Percentiles rank a stretch among this genome's conserved stretches.
phyloP scores from a whole-genome alignment of 2,797 vertebrate species.

The Microctenopoma steveboyesi region DNA sequence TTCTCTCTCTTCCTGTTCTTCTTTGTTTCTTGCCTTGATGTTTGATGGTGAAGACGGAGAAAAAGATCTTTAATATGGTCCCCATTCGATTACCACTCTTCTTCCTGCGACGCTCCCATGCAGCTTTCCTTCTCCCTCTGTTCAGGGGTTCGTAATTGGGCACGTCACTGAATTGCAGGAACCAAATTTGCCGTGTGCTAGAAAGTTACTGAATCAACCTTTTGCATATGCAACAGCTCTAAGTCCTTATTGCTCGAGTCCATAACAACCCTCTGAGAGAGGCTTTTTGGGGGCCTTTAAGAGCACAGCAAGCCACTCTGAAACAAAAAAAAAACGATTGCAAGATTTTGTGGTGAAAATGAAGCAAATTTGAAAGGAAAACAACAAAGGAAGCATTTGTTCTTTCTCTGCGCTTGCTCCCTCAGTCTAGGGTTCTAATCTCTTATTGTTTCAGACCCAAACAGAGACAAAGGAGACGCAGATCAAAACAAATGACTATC shows the following conservation, averaged over 20 bases:
- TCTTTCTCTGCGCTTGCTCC: constrained; percentile 70
- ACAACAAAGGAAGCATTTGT: constrained; percentile 77
- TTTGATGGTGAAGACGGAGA: constrained; percentile 66
- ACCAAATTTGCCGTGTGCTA: constrained; percentile 57
- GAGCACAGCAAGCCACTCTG: constrained; percentile 75
- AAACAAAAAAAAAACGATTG: constrained; percentile 60
- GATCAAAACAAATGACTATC: constrained; percentile 89
- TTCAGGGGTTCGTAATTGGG: constrained; percentile 70
- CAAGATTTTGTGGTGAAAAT: constrained; percentile 67
- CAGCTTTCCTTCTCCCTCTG: constrained; percentile 36
- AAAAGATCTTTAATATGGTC: constrained; percentile 68
- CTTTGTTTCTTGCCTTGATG: constrained; percentile 78
- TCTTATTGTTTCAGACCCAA: constrained; percentile 83
- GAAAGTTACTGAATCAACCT: constrained; percentile 54
- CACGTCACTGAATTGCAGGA: constrained; percentile 64
- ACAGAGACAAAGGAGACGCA: constrained; percentile 85
- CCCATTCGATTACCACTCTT: constrained; percentile 60
- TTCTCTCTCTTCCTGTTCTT: constrained; percentile 68
- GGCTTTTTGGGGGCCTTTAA: constrained; percentile 66
- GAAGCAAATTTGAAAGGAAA: constrained; percentile 73
- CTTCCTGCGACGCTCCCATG: constrained; percentile 47
- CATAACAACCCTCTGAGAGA: constrained; percentile 67
- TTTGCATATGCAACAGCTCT: constrained; percentile 55
- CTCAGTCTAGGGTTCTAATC: constrained; percentile 82
- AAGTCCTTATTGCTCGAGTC: constrained; percentile 64